Evolutionary conservation across 2,113 vertebrate genomes (phyloP).

Genomic region (Spilogale gracilis): DNA sequence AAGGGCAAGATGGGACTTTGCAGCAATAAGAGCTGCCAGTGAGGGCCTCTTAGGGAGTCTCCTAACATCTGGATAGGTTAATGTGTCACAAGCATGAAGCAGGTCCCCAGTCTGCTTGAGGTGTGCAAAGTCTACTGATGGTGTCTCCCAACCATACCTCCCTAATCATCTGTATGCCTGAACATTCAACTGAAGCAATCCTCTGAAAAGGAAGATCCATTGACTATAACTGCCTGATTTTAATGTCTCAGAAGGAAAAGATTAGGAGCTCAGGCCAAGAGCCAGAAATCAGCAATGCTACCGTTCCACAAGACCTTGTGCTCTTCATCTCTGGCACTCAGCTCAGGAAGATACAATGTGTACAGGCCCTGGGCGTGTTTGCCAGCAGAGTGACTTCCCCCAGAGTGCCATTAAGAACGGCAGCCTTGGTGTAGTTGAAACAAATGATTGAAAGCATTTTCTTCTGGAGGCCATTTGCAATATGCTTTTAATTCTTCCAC

Average conservation of each 20-base stretch:
- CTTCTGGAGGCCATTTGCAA: conserved; percentile 77
- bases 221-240: conserved; percentile 36
- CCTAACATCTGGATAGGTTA: not conserved
- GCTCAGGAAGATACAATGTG: conserved; percentile 38
- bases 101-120: not conserved
- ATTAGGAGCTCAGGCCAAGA: not conserved
- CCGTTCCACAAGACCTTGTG: not conserved
- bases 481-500: conserved; percentile 81
- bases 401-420: conserved; percentile 68
- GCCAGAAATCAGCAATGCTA: conserved; percentile 28
- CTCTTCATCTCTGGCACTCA: conserved; percentile 54
- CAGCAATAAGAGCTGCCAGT: not conserved
- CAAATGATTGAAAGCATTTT: conserved; percentile 79
- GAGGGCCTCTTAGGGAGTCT: not conserved
- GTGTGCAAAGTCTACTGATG: not conserved
- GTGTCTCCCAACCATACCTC: not conserved
- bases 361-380: not conserved
- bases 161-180: not conserved
- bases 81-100: not conserved
- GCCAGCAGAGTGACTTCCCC: conserved; percentile 44
- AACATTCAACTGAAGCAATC: conserved; percentile 42
- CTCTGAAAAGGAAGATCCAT: not conserved
- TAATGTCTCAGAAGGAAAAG: conserved; percentile 40
- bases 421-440: conserved; percentile 73
- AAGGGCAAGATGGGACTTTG: not conserved